Conservation (phyloP, 2,113 vertebrate species). For the Morone chrysops region DNA sequence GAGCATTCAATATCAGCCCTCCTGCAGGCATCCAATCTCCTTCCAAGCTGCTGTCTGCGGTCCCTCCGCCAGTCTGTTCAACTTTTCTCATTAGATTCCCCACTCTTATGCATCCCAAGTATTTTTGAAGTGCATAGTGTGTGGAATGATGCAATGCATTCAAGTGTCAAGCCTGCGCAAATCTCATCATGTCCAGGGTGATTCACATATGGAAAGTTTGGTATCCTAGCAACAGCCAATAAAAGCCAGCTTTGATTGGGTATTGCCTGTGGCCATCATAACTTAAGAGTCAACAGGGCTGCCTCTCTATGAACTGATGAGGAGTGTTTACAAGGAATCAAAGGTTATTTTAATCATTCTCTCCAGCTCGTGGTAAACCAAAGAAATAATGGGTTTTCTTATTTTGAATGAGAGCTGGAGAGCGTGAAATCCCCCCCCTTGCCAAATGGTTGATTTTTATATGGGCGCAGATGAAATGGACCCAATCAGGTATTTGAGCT, state of each 20-base stretch:
- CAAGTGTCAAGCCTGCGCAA: conserved; percentile 71
- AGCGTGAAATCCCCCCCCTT: conserved; percentile 23
- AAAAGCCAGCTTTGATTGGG: conserved; percentile 58
- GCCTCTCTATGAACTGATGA: conserved; percentile 57
- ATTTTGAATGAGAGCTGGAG: conserved; percentile 38
- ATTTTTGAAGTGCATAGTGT: conserved; percentile 75
- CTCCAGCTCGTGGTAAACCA: conserved; percentile 23
- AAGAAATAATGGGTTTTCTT: conserved; percentile 55
- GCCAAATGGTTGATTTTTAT: conserved; percentile 38
- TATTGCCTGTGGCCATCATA: conserved; percentile 33
- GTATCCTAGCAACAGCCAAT: conserved; percentile 81
- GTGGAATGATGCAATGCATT: conserved; percentile 67
- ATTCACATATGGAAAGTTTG: conserved; percentile 69
- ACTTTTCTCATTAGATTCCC: conserved; percentile 76
- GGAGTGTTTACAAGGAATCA: conserved; percentile 72
- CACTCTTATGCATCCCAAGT: conserved; percentile 69
- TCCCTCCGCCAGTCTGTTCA: conserved; percentile 45
- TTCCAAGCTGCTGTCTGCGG: conserved; percentile 61
- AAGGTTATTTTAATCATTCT: conserved; percentile 50
- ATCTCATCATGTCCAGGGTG: conserved; percentile 69
- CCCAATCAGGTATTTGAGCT: conserved; percentile 60
- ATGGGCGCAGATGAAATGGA: conserved; percentile 47
- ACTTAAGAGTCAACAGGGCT: conserved; percentile 45
- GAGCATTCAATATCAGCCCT: conserved; percentile 68
- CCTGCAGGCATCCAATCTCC: conserved; percentile 72